Conservation (phyloP, 2,113 vertebrate species). For the Heliornis fulica region DNA sequence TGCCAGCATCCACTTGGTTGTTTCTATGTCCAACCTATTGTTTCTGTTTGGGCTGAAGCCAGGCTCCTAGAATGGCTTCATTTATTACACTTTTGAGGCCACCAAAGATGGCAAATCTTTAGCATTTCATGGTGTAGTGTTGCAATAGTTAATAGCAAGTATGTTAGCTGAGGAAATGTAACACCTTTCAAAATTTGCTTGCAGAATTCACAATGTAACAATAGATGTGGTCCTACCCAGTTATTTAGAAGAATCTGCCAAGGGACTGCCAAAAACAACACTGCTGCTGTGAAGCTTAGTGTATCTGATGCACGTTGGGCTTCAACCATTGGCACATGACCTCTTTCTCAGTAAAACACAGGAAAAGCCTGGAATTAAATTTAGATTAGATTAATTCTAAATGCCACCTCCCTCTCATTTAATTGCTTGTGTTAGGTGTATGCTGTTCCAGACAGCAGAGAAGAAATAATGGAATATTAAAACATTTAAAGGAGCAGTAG, state of each 20-base stretch:
- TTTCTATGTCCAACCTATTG: background rate
- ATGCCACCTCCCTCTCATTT: background rate
- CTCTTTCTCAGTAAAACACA: background rate
- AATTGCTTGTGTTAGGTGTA: background rate
- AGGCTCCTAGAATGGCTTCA: background rate
- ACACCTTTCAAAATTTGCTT: background rate
- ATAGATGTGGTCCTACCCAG: background rate
- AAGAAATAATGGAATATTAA: background rate
- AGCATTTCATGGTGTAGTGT: background rate
- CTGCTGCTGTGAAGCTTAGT: background rate
- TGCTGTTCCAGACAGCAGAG: background rate
- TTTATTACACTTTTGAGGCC: background rate
- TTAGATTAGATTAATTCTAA: background rate
- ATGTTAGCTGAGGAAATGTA: background rate
- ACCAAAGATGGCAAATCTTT: too few relatives aligned
- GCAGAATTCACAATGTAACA: background rate
- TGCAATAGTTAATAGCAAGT: background rate
- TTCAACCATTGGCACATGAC: background rate
- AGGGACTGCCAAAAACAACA: background rate
- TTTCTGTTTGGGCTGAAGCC: background rate
- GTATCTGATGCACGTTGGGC: background rate
- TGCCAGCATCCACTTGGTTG: background rate
- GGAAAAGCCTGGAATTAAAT: conserved; percentile 6
- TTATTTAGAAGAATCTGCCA: background rate
- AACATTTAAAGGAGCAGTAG: background rate